Conservation (phyloP, 2,888 invertebrate genomes). For the Cerastoderma edule region DNA sequence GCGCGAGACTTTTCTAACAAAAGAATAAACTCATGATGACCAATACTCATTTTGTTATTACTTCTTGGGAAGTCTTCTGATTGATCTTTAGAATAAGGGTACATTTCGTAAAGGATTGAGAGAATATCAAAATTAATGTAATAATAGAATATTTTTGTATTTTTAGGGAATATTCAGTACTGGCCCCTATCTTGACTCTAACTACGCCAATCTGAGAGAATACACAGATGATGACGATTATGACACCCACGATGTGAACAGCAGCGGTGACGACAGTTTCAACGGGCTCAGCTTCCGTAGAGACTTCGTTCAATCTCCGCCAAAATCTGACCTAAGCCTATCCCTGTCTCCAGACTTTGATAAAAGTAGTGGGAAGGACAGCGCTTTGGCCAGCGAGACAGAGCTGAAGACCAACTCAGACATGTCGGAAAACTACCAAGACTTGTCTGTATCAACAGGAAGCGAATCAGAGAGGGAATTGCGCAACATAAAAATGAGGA, state of each 20-base stretch:
- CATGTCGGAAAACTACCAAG: constrained; percentile 62
- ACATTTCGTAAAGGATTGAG: no score
- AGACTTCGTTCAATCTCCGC: constrained; percentile 65
- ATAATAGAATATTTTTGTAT: constrained; percentile 18
- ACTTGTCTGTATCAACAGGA: constrained; percentile 60
- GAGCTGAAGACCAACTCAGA: constrained; percentile 75
- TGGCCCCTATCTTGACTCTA: constrained; percentile 42
- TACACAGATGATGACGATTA: constrained; percentile 53
- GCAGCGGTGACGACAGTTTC: constrained; percentile 65
- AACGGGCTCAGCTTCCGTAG: constrained; percentile 46
- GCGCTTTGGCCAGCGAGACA: constrained; percentile 77
- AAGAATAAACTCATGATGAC: no score
- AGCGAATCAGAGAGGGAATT: constrained; percentile 69
- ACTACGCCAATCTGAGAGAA: constrained; percentile 39
- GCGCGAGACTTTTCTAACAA: no score
- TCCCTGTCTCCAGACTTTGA: constrained; percentile 63
- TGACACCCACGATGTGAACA: constrained; percentile 58
- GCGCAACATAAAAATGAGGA: constrained; percentile 55
- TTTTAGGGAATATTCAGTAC: constrained; percentile 62
- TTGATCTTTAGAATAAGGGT: no score
- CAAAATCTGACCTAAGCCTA: constrained; percentile 44
- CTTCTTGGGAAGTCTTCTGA: no score
- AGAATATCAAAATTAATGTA: no score
- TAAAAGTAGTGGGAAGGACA: constrained; percentile 75
- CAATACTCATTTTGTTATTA: no score